These are phyloP conservation scores for Dusona sp. DNA, from an alignment of 2,888 invertebrate genomes.

Conservation along the genomic window DNA sequence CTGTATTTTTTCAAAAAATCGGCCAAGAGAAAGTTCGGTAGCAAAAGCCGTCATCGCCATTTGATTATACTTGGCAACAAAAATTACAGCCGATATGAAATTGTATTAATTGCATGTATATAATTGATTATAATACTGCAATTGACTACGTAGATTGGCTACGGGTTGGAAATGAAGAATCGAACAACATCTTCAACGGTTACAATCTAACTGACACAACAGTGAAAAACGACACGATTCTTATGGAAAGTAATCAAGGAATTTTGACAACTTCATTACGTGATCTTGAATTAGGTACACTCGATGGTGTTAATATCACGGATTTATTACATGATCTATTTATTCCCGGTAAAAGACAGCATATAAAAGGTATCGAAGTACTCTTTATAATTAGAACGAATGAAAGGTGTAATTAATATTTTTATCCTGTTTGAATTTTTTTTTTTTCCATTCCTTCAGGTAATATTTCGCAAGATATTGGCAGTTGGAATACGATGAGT, in stretches of 20 bases:
- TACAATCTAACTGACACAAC: conserved; percentile 4
- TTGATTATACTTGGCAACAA: neutral
- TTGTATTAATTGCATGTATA: neutral
- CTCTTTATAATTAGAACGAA: neutral
- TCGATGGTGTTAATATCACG: conserved; percentile 73
- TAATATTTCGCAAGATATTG: conserved; percentile 36
- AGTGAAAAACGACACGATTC: conserved; percentile 72
- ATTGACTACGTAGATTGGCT: conserved; percentile 47
- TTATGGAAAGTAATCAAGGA: conserved; percentile 68
- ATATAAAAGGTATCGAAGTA: conserved; percentile 74
- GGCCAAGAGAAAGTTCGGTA: neutral
- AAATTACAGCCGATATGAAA: neutral
- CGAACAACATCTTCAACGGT: conserved; percentile 38
- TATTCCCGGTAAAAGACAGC: conserved; percentile 71
- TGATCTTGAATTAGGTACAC: conserved; percentile 65
- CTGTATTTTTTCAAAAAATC: no score
- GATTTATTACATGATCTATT: conserved; percentile 74
- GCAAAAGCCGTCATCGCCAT: neutral
- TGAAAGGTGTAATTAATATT: neutral
- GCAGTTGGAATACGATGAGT: neutral
- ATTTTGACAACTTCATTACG: conserved; percentile 60
- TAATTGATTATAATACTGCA: neutral
- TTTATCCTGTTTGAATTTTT: neutral
- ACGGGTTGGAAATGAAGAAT: conserved; percentile 8
- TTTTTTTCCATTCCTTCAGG: conserved; percentile 21